Evolutionary conservation across 2,888 invertebrate genomes (phyloP).

Genomic region (Andricus quercusramuli): DNA sequence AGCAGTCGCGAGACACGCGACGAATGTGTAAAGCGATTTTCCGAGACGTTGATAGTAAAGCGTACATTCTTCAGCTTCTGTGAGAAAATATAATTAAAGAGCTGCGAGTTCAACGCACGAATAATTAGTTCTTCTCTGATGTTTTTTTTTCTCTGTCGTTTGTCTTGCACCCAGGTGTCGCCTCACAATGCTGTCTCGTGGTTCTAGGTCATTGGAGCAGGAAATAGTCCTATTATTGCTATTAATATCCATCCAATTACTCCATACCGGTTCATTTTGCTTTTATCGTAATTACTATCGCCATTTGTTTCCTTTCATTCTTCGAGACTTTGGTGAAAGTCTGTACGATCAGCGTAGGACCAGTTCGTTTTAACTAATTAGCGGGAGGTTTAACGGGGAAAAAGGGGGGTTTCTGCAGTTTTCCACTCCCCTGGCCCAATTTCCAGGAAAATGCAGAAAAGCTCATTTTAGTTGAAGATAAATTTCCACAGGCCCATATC

Average conservation of each 20-base stretch:
- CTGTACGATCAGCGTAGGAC: no score
- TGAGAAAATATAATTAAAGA: constrained; percentile 45
- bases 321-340: neutral
- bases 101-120: constrained; percentile 34
- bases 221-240: constrained; percentile 23
- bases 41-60: constrained; percentile 37
- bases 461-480: no score
- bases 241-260: constrained; percentile 22
- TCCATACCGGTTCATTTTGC: neutral
- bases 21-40: constrained; percentile 40
- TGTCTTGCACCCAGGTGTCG: constrained; percentile 13
- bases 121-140: constrained; percentile 31
- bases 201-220: constrained; percentile 39
- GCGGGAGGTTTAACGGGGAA: no score
- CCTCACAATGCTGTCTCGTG: constrained; percentile 14
- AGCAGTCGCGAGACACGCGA: constrained; percentile 21
- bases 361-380: no score
- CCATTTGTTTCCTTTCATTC: neutral
- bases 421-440: no score
- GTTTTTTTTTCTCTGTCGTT: neutral
- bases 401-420: no score
- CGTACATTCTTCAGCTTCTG: constrained; percentile 34
- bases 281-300: constrained; percentile 4
- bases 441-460: no score
- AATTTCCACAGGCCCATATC: no score